Evolutionary conservation across 2,113 vertebrate genomes (phyloP), one percentile per base, ranked within the genome.

Genomic region (Aramus guarauna): DNA sequence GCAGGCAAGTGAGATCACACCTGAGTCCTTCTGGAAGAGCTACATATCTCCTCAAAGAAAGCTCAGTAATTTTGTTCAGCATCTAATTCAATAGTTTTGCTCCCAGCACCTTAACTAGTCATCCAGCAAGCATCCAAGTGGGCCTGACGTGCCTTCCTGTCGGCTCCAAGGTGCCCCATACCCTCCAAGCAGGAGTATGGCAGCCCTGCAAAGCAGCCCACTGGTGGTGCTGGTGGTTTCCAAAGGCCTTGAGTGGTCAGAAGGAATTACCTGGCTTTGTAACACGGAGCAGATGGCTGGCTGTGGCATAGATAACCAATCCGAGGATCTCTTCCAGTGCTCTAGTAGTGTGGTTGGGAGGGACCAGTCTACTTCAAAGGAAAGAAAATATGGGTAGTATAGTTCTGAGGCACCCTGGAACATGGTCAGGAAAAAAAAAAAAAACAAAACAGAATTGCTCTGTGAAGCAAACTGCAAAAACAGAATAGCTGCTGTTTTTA

Each of bases 161-260:
- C 29, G 20, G 16, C 59, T 74, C 30, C 2, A 3, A 4, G 43
- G 15, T 0, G 0, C 13, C 1, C 12, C 7, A 59, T 26, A 55
- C 69, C 64, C 59, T 50, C 11, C 32, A 3, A 58, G 16, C 47
- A 3, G 0, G 5, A 30, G 37, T 5, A 1, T 4, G n/a, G 74
- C 52, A 85, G 52, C 52, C 24, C 32, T 30, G 45, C 75, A 47
- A 16, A 48, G 45, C 41, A 68, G n/a, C 63, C n/a, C 66, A 41
- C 43, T 7, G 6, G 8, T 19, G 48, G 19, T 20, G 45, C 76
- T 62, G 55, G 2, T 64, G 86, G 7, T 22, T 43, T 84, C 73
- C 89, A 27, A 15, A 55, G 62, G n/a, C 27, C 21, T 56, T 8
- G 4, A 39, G 64, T 5, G 55, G 27, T 24, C 56, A 14, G 37